Conservation (phyloP, 2,888 invertebrate genomes). For the Amblyteles armatorius region DNA sequence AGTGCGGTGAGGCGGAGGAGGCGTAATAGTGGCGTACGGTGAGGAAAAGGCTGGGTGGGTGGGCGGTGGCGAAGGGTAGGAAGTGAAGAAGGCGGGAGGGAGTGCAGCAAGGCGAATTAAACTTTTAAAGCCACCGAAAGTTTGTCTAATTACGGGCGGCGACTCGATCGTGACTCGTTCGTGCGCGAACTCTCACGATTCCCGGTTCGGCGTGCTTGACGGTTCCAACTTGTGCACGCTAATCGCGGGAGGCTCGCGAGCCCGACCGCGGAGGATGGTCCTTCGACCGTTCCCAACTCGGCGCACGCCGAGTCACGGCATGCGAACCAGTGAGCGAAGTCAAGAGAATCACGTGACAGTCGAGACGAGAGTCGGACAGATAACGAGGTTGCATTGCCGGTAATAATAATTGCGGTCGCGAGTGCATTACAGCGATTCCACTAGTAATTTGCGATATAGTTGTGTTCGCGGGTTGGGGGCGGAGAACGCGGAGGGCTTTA, state of each 20-base stretch:
- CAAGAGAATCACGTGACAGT: not conserved
- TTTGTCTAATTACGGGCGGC: conserved; percentile 80
- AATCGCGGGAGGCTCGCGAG: conserved; percentile 44
- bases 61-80: conserved; percentile 1
- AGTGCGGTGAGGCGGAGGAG: conserved; percentile 45
- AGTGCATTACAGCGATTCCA: not conserved
- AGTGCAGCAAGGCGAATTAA: conserved; percentile 75
- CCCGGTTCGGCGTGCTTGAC: conserved; percentile 43
- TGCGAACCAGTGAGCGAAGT: not conserved
- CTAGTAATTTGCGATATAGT: not conserved
- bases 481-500: conserved; percentile 45
- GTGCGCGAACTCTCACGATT: conserved; percentile 61
- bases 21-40: conserved; percentile 57
- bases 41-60: conserved; percentile 12
- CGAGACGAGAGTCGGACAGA: not conserved
- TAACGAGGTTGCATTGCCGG: not conserved
- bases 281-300: conserved; percentile 5
- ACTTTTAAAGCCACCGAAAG: conserved; percentile 79
- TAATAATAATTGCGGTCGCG: not conserved
- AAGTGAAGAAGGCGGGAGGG: conserved; percentile 23
- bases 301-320: not conserved
- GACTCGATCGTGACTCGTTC: conserved; percentile 77
- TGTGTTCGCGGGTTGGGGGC: not conserved
- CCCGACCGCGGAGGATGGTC: conserved; percentile 21
- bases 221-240: conserved; percentile 57